Evolutionary conservation across 2,888 invertebrate species (phyloP), one percentile per base, ranked within the genome.

Genomic region (Apamea crenata): DNA sequence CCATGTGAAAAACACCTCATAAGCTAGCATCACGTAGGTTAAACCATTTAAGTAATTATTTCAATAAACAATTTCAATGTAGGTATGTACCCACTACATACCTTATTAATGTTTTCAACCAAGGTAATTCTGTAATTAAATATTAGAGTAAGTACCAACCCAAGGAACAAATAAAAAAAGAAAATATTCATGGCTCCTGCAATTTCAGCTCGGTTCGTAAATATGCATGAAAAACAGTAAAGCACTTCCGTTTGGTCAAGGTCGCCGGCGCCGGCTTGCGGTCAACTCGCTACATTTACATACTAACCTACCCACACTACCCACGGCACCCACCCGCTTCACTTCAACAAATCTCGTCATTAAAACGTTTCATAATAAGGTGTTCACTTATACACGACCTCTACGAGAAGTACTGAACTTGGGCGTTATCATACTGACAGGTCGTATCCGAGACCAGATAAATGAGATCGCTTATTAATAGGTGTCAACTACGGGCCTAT

Each of bases 171-270:
- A 82, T 50, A 73, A 86, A 77, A 71, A 47, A 29, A 36, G 1
- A 29, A 76, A 76, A 63, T 63, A 78, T 50, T 40, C 80, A 86
- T 87, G 83, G 78, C 81, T 80, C 89, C 81, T 90, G 91, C 91
- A 90, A 86, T 87, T 88, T 83, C 59, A 84, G 69, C 74, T 63
- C 53, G 73, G 53, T 83, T 85, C 83, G 82, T 87, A 88, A 89
- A 91, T 92, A 92, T 93, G 91, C 92, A 93, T 91, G 91, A 89
- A 91, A 93, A 91, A 87, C 86, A 88, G 87, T 91, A 87, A 88
- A 85, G 88, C 79, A 85, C 87, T 92, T 93, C 93, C 93, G 93
- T 86, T 72, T 86, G 94, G 93, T 94, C 95, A 94, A 95, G 95
- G 94, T 91, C 90, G 77, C 73, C 59, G 77, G 68, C 65, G 78